Percentiles rank a stretch among this genome's conserved stretches.
These are phyloP conservation scores for Solea senegalensis DNA, from an alignment of 2,113 vertebrate genomes.

Conservation along the genomic window DNA sequence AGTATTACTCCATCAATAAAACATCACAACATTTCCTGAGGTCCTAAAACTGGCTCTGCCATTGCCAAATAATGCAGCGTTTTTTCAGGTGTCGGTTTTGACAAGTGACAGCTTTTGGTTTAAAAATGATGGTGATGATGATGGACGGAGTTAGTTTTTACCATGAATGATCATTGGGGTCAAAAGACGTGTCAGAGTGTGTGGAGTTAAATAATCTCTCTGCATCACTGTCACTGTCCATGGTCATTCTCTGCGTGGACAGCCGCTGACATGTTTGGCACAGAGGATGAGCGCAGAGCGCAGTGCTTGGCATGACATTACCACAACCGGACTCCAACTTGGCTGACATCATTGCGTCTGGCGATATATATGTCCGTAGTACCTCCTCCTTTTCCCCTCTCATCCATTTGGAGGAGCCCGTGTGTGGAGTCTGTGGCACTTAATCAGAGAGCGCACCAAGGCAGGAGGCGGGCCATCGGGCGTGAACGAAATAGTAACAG, in stretches of 20 bases:
- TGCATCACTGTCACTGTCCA: constrained; percentile 43
- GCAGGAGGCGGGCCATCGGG: constrained; percentile 75
- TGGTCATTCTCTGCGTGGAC: constrained; percentile 33
- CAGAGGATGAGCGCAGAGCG: background rate
- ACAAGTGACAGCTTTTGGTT: background rate
- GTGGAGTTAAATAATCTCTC: constrained; percentile 18
- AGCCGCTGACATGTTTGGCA: background rate
- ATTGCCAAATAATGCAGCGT: constrained; percentile 7
- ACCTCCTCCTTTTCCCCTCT: constrained; percentile 69
- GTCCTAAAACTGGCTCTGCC: background rate
- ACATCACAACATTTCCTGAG: background rate
- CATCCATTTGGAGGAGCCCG: constrained; percentile 59
- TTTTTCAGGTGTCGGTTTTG: background rate
- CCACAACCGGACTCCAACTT: constrained; percentile 55
- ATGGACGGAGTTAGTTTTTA: background rate
- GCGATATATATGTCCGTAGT: constrained; percentile 73
- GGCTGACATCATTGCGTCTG: constrained; percentile 85
- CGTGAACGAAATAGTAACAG: constrained; percentile 74
- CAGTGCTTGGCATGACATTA: constrained; percentile 45
- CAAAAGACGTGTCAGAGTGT: constrained; percentile 23
- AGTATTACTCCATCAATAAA: background rate
- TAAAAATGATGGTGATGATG: background rate
- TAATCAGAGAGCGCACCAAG: constrained; percentile 69
- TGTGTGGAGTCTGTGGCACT: constrained; percentile 69
- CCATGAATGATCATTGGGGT: background rate